phyloP scores from a whole-genome alignment of 30 jellyfish, hydroid and myxozoan species.

The Clytia hemisphaerica region DNA sequence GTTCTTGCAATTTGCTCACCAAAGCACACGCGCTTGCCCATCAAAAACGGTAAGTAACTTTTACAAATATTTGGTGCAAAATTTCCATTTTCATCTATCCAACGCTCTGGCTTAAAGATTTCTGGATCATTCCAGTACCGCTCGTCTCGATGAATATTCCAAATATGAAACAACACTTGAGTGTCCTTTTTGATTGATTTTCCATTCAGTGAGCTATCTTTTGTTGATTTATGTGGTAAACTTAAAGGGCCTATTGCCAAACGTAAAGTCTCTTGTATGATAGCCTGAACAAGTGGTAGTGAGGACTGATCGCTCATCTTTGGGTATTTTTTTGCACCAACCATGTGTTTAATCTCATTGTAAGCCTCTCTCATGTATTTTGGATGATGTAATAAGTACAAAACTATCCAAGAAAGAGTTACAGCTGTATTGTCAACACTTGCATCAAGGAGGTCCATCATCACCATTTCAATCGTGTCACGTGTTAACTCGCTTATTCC shows the following conservation, averaged over 20 bases:
- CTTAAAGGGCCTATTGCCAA: slow-evolving; percentile 43
- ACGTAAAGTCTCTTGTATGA: slow-evolving; percentile 41
- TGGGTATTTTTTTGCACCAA: slow-evolving; percentile 35
- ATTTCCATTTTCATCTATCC: slow-evolving; percentile 38
- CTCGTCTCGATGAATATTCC: slow-evolving; percentile 53
- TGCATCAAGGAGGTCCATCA: slow-evolving; percentile 37
- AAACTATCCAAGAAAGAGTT: slow-evolving; percentile 41
- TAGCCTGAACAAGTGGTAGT: slow-evolving; percentile 39
- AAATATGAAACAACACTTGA: slow-evolving; percentile 35
- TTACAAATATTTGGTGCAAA: slow-evolving; percentile 17
- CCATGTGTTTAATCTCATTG: slow-evolving; percentile 23
- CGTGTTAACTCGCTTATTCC: too few species aligned
- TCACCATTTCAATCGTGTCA: slow-evolving; percentile 15
- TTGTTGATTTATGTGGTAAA: slow-evolving; percentile 52
- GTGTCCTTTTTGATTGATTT: slow-evolving; percentile 28
- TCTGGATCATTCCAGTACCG: slow-evolving; percentile 49
- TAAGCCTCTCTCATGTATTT: slow-evolving; percentile 37
- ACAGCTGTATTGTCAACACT: slow-evolving; percentile 57
- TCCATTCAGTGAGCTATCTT: slow-evolving; percentile 37
- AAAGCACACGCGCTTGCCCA: slow-evolving; percentile 56
- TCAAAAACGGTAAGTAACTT: slow-evolving; percentile 54
- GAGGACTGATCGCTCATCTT: slow-evolving; percentile 25
- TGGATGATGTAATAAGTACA: slow-evolving; percentile 46
- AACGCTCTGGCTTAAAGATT: slow-evolving; percentile 46
- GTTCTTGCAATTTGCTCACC: slow-evolving; percentile 54